Percentiles rank a stretch among this genome's conserved stretches.
These are phyloP conservation scores for Eulemur albifrons DNA, from an alignment of 2,797 vertebrate genomes.

Conservation along the genomic window DNA sequence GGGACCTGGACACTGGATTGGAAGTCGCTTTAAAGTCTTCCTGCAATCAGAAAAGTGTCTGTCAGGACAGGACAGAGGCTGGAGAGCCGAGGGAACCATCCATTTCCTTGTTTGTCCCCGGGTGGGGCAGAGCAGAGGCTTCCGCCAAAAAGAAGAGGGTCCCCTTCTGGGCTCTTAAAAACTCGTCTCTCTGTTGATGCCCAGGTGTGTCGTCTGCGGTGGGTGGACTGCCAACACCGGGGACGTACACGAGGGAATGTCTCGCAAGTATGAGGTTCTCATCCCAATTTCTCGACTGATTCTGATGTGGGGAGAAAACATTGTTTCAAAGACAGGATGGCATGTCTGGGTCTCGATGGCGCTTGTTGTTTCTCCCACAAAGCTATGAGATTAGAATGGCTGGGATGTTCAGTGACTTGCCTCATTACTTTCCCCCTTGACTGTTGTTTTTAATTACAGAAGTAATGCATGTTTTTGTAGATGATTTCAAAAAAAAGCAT, in stretches of 20 bases:
- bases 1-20: fast-evolving
- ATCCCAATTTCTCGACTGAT: background rate
- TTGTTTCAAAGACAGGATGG: background rate
- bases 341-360: background rate
- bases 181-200: background rate
- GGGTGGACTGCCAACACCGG: background rate
- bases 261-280: background rate
- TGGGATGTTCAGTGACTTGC: background rate
- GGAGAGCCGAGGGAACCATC: background rate
- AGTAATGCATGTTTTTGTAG: conserved; percentile 47
- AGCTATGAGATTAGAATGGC: background rate
- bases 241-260: background rate
- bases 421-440: background rate
- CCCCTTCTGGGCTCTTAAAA: background rate
- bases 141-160: background rate
- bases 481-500: conserved; percentile 49
- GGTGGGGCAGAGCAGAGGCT: background rate
- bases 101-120: background rate
- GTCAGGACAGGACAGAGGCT: background rate
- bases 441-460: conserved; percentile 55
- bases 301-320: background rate
- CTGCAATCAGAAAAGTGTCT: background rate
- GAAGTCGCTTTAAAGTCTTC: background rate
- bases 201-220: background rate
- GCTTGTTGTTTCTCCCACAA: background rate